A percentile compares a stretch with the other conserved stretches of the same genome.
Conservation (phyloP, 2,888 invertebrate genomes). For the Sisyra terminalis region DNA sequence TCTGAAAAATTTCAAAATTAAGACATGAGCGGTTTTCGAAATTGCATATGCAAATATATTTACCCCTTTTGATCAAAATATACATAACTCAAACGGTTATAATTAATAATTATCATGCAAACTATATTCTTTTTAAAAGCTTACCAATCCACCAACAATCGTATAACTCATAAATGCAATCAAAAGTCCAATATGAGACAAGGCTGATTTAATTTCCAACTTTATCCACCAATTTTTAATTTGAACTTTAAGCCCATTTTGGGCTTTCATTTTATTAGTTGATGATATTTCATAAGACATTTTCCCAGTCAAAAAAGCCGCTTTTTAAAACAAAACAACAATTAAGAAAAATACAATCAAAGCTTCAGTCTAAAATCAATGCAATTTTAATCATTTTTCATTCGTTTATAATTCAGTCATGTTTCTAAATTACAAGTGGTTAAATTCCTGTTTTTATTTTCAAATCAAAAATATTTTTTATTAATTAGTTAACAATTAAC, state of each 20-base stretch:
- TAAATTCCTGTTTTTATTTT: too few relatives aligned
- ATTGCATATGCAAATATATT: too few relatives aligned
- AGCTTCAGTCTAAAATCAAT: too few relatives aligned
- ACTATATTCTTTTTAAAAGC: slow-evolving; percentile 18
- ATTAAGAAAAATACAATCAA: background rate
- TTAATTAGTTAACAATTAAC: too few relatives aligned
- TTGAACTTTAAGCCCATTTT: slow-evolving; percentile 10
- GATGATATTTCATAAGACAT: slow-evolving; percentile 1
- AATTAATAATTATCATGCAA: background rate
- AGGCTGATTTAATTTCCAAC: slow-evolving; percentile 44
- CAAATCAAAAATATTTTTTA: too few relatives aligned
- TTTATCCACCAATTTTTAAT: slow-evolving; percentile 30
- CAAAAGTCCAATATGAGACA: slow-evolving; percentile 58
- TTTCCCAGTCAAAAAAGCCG: background rate
- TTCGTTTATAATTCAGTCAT: background rate
- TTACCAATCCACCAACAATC: slow-evolving; percentile 63
- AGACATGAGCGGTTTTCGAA: too few relatives aligned
- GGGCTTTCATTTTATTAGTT: background rate
- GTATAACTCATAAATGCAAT: slow-evolving; percentile 63
- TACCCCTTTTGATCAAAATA: too few relatives aligned
- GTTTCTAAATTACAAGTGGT: background rate
- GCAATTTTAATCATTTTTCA: background rate
- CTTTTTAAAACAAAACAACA: too few relatives aligned
- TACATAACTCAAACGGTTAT: too few relatives aligned
- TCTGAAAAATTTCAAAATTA: too few relatives aligned